Percentiles rank a stretch among this genome's conserved stretches.
phyloP scores from a whole-genome alignment of 2,113 vertebrate genomes.

The Xyrauchen texanus region DNA sequence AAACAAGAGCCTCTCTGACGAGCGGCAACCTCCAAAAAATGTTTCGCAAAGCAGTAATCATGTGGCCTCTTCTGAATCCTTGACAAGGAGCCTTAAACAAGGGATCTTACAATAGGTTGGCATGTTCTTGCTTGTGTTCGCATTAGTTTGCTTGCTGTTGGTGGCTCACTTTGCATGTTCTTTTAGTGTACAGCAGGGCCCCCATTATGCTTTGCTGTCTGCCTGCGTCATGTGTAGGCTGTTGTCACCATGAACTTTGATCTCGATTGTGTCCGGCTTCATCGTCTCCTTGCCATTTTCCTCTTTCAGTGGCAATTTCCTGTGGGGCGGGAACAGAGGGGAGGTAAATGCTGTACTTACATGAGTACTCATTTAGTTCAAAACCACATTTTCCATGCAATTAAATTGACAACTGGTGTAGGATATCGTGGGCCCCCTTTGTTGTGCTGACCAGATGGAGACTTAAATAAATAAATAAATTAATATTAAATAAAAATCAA shows the following conservation, averaged over 20 bases:
- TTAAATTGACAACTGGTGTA: background rate
- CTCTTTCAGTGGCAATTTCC: conserved; percentile 96
- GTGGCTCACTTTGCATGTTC: conserved; percentile 75
- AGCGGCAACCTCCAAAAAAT: conserved; percentile 65
- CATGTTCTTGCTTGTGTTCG: conserved; percentile 64
- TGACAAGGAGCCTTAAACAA: conserved; percentile 49
- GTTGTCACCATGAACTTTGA: conserved; percentile 91
- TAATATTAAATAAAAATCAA: too few species aligned
- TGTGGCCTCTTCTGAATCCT: conserved; percentile 45
- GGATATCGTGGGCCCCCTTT: background rate
- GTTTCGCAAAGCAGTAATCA: conserved; percentile 63
- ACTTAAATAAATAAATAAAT: too few species aligned
- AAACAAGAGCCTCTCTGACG: conserved; percentile 64
- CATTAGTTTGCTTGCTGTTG: conserved; percentile 77
- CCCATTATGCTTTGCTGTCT: conserved; percentile 88
- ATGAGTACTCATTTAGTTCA: background rate
- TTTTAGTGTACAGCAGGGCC: conserved; percentile 62
- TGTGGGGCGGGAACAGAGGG: conserved; percentile 62
- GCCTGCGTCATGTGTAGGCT: conserved; percentile 91
- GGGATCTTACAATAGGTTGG: conserved; percentile 45
- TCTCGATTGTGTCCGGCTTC: conserved; percentile 94
- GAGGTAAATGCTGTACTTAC: conserved; percentile 2
- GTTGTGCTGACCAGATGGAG: too few species aligned
- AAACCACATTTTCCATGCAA: background rate
- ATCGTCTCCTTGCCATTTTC: conserved; percentile 96